Conservation (phyloP, 2,797 vertebrate species). For the Sciaenops ocellatus region DNA sequence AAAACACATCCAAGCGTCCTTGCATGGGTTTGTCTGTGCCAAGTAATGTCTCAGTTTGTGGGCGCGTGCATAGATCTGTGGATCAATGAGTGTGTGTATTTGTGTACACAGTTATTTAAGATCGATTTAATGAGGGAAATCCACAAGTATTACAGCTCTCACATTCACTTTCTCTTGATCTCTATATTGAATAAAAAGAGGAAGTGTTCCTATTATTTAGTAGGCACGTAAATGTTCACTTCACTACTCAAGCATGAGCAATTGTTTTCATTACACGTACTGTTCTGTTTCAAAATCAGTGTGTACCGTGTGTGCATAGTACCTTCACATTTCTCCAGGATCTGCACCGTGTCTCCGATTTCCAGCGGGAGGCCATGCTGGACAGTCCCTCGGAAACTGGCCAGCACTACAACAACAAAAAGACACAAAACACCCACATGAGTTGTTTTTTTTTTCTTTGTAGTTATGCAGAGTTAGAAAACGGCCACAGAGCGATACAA, state of each 20-base stretch:
- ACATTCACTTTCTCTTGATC: background rate
- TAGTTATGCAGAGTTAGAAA: slow-evolving; percentile 27
- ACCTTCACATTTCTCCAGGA: slow-evolving; percentile 99
- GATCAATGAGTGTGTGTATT: no score
- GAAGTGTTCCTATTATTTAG: background rate
- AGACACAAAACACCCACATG: slow-evolving; percentile 50
- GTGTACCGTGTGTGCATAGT: slow-evolving; percentile 27
- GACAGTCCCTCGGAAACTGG: slow-evolving; percentile 95
- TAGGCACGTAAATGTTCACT: background rate
- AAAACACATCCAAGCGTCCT: background rate
- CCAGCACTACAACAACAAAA: slow-evolving; percentile 89
- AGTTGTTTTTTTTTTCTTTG: slow-evolving; percentile 23
- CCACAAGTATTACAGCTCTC: background rate
- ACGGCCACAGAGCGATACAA: slow-evolving; percentile 22
- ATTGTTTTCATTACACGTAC: background rate
- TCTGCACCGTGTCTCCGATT: slow-evolving; percentile 98
- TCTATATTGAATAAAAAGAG: background rate
- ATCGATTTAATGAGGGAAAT: background rate
- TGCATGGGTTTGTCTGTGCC: background rate
- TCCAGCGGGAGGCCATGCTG: slow-evolving; percentile 95
- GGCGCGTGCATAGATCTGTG: background rate
- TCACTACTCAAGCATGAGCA: slow-evolving; percentile 16
- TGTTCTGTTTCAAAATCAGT: background rate
- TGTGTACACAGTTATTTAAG: background rate
- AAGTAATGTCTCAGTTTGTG: background rate